Percentiles rank a stretch among this genome's conserved stretches.
Conservation (phyloP, 2,113 vertebrate species). For the Dissostichus mawsoni region DNA sequence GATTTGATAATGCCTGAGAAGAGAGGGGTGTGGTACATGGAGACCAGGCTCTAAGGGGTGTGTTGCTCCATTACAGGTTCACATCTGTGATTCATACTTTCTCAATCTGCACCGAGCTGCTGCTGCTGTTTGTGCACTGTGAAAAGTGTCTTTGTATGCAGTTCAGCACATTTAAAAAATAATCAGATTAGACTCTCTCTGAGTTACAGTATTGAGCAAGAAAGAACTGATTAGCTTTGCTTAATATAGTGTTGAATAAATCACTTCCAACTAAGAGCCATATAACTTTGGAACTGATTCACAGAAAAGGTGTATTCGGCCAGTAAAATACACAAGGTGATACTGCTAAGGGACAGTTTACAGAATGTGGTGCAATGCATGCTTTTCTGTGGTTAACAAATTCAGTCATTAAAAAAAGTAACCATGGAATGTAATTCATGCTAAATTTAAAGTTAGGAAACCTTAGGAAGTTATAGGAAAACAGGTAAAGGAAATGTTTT, state of each 20-base stretch:
- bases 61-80: constrained; percentile 25
- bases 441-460: no score
- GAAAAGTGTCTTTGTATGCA: not conserved
- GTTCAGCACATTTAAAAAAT: not conserved
- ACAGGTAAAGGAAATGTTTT: no score
- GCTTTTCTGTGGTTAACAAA: not conserved
- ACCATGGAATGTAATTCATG: no score
- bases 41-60: constrained; percentile 20
- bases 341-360: not conserved
- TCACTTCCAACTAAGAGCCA: not conserved
- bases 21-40: constrained; percentile 60
- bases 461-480: no score
- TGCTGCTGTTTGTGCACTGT: constrained; percentile 12
- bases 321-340: not conserved
- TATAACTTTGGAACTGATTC: constrained; percentile 30
- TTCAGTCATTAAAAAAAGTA: no score
- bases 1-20: constrained; percentile 48
- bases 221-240: not conserved
- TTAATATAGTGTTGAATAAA: not conserved
- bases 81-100: constrained; percentile 62
- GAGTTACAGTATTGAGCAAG: not conserved
- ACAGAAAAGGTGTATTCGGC: not conserved
- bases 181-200: no score
- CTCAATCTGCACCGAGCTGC: constrained; percentile 28
- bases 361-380: not conserved